Conservation (phyloP, 2,888 invertebrate genomes). For the Agrotis ipsilon region DNA sequence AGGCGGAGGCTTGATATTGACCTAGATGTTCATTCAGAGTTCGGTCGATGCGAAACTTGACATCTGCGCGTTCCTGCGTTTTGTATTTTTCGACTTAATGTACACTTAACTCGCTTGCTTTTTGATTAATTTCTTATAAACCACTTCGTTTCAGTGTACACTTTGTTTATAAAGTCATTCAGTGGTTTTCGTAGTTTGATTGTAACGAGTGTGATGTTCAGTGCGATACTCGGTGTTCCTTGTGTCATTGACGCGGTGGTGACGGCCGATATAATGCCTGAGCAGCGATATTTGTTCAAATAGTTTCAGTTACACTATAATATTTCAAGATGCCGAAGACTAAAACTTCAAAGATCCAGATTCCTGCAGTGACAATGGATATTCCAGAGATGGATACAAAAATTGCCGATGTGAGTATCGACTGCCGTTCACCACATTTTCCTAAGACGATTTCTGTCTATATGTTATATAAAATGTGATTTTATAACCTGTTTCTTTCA, state of each 20-base stretch:
- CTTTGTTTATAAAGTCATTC: constrained; percentile 38
- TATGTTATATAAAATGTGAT: constrained; percentile 12
- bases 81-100: constrained; percentile 85
- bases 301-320: constrained; percentile 66
- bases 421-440: constrained; percentile 24
- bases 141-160: constrained; percentile 38
- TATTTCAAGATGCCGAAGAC: constrained; percentile 75
- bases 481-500: constrained; percentile 3
- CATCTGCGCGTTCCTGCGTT: constrained; percentile 91
- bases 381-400: constrained; percentile 80
- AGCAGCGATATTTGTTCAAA: constrained; percentile 70
- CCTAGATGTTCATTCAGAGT: constrained; percentile 91
- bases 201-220: constrained; percentile 76
- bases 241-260: constrained; percentile 72
- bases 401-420: constrained; percentile 82
- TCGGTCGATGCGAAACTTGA: constrained; percentile 91
- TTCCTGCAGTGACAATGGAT: constrained; percentile 78
- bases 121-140: constrained; percentile 75
- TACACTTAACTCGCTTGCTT: constrained; percentile 76
- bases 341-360: constrained; percentile 72
- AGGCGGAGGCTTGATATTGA: constrained; percentile 90
- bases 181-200: constrained; percentile 53
- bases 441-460: neutral
- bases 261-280: constrained; percentile 73
- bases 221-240: constrained; percentile 72